Conservation (phyloP, 2,113 vertebrate genomes). For the Spea bombifrons region DNA sequence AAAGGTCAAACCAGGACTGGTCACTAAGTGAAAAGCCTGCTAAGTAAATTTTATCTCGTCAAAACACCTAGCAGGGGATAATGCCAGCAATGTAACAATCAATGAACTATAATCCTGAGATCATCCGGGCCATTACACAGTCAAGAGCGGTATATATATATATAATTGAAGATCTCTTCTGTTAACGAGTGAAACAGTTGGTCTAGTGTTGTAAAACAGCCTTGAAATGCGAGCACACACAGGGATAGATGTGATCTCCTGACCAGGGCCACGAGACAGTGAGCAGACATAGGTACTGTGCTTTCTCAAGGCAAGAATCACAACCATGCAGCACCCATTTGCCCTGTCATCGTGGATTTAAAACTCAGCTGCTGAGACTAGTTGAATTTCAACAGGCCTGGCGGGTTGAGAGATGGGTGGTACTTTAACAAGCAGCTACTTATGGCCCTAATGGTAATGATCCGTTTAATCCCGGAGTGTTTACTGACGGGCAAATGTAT, state of each 20-base stretch:
- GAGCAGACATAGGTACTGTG: rapidly evolving
- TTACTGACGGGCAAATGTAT: too few relatives aligned
- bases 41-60: neutral
- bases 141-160: neutral
- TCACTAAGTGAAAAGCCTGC: neutral
- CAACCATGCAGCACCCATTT: rapidly evolving
- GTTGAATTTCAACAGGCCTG: neutral
- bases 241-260: neutral
- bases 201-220: neutral
- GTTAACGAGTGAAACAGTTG: neutral
- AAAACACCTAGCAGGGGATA: neutral
- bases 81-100: neutral
- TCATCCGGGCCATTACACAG: neutral
- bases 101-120: neutral
- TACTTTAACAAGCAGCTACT: too few relatives aligned
- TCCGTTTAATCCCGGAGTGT: too few relatives aligned
- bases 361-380: rapidly evolving
- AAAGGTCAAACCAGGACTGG: neutral
- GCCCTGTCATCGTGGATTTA: slow-evolving; percentile 20
- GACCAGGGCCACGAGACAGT: neutral
- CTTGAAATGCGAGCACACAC: neutral
- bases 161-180: slow-evolving; percentile 14
- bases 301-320: neutral
- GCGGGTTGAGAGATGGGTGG: neutral
- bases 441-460: too few relatives aligned